Conservation (phyloP, 2,888 invertebrate species). For the Geophilus truncorum region DNA sequence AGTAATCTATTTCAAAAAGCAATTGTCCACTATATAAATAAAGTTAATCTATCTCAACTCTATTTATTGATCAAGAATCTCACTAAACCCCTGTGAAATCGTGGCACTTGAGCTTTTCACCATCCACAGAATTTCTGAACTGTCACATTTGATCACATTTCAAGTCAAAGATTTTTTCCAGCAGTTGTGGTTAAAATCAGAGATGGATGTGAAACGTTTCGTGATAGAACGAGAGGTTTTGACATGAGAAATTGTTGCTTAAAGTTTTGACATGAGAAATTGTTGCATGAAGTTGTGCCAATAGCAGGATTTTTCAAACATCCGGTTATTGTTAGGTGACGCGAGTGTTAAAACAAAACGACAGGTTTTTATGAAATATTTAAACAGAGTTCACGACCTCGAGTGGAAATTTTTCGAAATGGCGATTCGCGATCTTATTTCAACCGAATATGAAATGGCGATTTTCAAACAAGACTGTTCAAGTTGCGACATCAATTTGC, state of each 20-base stretch:
- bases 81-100: too few species aligned
- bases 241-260: too few species aligned
- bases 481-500: neutral
- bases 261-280: neutral
- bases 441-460: neutral
- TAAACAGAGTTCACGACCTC: neutral
- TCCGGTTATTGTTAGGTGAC: neutral
- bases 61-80: too few species aligned
- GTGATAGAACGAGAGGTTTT: neutral
- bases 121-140: too few species aligned
- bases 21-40: too few species aligned
- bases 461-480: neutral
- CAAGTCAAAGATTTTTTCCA: neutral
- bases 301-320: neutral
- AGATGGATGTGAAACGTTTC: neutral
- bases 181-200: neutral
- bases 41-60: too few species aligned
- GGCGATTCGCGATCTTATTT: neutral
- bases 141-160: too few species aligned
- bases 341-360: neutral
- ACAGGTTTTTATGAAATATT: neutral
- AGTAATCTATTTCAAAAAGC: too few species aligned
- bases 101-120: too few species aligned
- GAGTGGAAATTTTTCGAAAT: neutral
- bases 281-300: neutral